Evolutionary conservation across 1,140 invertebrate genomes (phyloP).

Genomic region (Cataglyphis hispanica): DNA sequence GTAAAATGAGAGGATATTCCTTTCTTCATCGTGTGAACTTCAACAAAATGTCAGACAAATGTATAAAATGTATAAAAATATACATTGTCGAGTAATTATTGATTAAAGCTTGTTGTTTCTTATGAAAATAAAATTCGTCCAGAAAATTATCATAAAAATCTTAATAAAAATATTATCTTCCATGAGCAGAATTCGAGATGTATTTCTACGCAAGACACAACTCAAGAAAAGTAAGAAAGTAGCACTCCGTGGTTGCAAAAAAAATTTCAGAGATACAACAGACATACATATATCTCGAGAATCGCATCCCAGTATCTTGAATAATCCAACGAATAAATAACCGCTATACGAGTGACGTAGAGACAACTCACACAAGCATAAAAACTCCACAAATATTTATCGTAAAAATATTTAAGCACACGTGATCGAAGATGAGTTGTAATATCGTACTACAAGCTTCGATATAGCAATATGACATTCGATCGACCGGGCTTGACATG

Average conservation of each 20-base stretch:
- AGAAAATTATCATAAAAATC: not conserved
- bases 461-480: conserved; percentile 3
- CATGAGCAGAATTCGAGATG: not conserved
- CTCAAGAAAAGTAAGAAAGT: not conserved
- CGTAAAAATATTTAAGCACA: conserved; percentile 45
- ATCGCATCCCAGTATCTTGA: not conserved
- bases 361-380: not conserved
- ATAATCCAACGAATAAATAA: conserved; percentile 22
- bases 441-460: conserved; percentile 15
- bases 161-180: not conserved
- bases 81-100: not conserved
- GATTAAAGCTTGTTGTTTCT: not conserved
- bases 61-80: not conserved
- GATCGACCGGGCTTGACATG: conserved; percentile 3
- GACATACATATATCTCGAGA: not conserved
- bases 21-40: not conserved
- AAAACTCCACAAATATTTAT: conserved; percentile 43
- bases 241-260: not conserved
- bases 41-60: not conserved
- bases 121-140: not conserved
- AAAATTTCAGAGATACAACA: not conserved
- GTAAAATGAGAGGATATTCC: not conserved
- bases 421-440: conserved; percentile 16
- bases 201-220: not conserved
- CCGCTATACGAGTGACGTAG: not conserved